A percentile compares a stretch with the other conserved stretches of the same genome.
Evolutionary conservation across 2,888 invertebrate genomes (phyloP).

Genomic region (Tuta absoluta): DNA sequence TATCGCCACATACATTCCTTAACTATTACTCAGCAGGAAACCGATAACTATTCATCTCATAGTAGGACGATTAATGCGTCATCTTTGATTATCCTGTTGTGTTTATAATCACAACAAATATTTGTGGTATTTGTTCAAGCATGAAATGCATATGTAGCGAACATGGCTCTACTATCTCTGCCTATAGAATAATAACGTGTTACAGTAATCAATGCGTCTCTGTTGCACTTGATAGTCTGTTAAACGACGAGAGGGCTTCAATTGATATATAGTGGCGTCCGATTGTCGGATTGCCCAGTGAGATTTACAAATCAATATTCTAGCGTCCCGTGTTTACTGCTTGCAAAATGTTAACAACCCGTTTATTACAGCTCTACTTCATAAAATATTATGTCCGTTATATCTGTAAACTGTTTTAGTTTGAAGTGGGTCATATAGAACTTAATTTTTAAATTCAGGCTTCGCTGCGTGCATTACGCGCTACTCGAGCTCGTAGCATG

Average conservation of each 20-base stretch:
- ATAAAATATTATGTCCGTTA: conserved; percentile 11
- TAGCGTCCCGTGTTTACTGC: conserved; percentile 47
- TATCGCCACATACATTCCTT: conserved; percentile 14
- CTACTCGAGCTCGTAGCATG: conserved; percentile 65
- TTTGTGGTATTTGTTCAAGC: neutral
- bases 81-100: conserved; percentile 7
- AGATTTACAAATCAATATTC: conserved; percentile 58
- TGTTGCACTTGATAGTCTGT: conserved; percentile 11
- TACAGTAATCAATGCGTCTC: conserved; percentile 5
- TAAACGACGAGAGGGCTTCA: conserved; percentile 33
- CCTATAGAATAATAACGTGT: neutral
- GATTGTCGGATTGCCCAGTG: conserved; percentile 46
- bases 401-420: neutral
- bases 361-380: conserved; percentile 15
- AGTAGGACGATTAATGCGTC: conserved; percentile 1
- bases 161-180: neutral
- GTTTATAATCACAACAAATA: conserved; percentile 16
- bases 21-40: conserved; percentile 14
- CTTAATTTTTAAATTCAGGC: conserved; percentile 49
- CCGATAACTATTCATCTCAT: neutral
- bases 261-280: conserved; percentile 42
- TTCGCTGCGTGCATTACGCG: conserved; percentile 67
- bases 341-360: conserved; percentile 26
- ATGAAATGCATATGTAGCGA: neutral
- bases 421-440: conserved; percentile 18